Percentiles rank a stretch among this genome's conserved stretches.
phyloP scores from a whole-genome alignment of 2,888 invertebrate species.

The Heliconius erato region DNA sequence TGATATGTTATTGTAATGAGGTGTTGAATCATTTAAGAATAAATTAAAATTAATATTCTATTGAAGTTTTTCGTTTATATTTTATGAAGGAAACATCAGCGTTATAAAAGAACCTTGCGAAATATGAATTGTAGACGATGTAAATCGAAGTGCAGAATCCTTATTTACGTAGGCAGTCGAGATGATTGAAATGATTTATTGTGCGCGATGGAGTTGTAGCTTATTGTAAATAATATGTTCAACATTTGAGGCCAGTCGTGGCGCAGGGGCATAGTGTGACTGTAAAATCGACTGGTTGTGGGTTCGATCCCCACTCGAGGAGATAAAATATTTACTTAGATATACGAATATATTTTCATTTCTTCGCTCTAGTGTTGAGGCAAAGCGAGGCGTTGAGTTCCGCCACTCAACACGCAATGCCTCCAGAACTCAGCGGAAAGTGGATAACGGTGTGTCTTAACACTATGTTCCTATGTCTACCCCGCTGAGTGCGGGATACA shows the following conservation, averaged over 20 bases:
- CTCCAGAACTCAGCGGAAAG: too few relatives aligned
- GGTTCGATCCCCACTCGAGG: too few relatives aligned
- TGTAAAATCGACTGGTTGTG: too few relatives aligned
- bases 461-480: too few relatives aligned
- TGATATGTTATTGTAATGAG: background rate
- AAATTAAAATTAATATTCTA: background rate
- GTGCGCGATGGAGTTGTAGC: slow-evolving; percentile 32
- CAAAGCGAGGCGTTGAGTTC: too few relatives aligned
- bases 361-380: too few relatives aligned
- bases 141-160: slow-evolving; percentile 28
- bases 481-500: too few relatives aligned
- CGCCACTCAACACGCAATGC: too few relatives aligned
- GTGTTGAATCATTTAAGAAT: background rate
- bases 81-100: slow-evolving; percentile 3
- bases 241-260: background rate
- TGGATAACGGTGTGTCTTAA: too few relatives aligned
- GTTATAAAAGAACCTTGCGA: slow-evolving; percentile 20
- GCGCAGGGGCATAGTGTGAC: too few relatives aligned
- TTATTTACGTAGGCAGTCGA: slow-evolving; percentile 29
- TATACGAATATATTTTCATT: too few relatives aligned
- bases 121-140: slow-evolving; percentile 24
- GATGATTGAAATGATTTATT: slow-evolving; percentile 33
- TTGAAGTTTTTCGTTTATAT: background rate
- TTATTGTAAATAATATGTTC: slow-evolving; percentile 37
- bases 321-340: too few relatives aligned